Base-by-base conservation (phyloP, 2,888 invertebrate genomes). In the Escarpia spicata region DNA sequence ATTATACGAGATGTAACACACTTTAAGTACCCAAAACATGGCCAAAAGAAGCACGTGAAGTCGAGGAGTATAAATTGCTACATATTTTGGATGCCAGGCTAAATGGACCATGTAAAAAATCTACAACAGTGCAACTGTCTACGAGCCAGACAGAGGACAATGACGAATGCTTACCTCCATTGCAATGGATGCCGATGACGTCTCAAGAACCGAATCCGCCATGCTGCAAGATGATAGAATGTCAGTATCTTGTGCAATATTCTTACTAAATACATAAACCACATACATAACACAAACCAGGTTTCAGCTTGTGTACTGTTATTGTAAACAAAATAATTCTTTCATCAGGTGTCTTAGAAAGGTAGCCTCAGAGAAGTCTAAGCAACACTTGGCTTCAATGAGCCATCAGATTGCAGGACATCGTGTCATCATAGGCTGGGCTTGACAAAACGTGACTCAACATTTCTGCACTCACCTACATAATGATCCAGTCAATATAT, bases 381-480 rank as follows among this genome's bases (percentile, higher is more conserved):
- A 75, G 75, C 75, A 75, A 75, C 75, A 75, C 3, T 75, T 75
- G 75, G n/a, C 75, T 26, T 19, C 75, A 75, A 4, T 19, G 75
- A 75, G 75, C 75, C 75, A 26, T 75, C 75, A 75, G 75, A 75
- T 75, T 75, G 75, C 75, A 75, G 75, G 75, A 75, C 75, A 75
- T 75, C 75, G n/a, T 75, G n/a, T 75, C 75, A 75, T 75, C 75
- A 75, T 6, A 75, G 75, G 75, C 75, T 26, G 75, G 26, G 19
- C 75, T n/a, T 75, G 75, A 75, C 75, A 75, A 75, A 26, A 75
- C 60, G 15, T 19, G 19, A 15, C 60, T 60, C 60, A 2, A 60
- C 15, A 26, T 19, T 60, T 4, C 4, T 19, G 19, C 15, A 60
- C 15, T 19, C 15, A 12, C 60, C 19, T 60, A 60, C 60, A 60